These are phyloP conservation scores for Euplexia lucipara DNA, from an alignment of 2,888 invertebrate genomes.

Conservation along the genomic window DNA sequence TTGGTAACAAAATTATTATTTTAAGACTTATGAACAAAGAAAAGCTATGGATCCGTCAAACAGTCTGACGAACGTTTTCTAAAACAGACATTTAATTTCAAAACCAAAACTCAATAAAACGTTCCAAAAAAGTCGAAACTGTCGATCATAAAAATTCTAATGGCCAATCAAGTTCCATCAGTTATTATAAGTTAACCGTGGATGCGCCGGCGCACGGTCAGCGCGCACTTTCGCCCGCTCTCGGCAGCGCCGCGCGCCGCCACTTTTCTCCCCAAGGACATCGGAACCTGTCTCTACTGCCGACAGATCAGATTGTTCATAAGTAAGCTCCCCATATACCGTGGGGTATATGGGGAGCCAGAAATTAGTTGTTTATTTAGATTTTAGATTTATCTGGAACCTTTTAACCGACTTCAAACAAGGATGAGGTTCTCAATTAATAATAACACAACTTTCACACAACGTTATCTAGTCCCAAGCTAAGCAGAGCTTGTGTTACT, in stretches of 20 bases:
- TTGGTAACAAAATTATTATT: too few relatives aligned
- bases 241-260: slow-evolving; percentile 38
- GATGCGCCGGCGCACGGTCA: slow-evolving; percentile 20
- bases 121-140: slow-evolving; percentile 11
- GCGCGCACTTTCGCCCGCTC: slow-evolving; percentile 72
- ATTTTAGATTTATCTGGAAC: background rate
- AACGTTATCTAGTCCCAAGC: too few relatives aligned
- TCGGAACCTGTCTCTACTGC: slow-evolving; percentile 65
- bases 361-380: slow-evolving; percentile 18
- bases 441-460: too few relatives aligned
- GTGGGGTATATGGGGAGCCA: slow-evolving; percentile 30
- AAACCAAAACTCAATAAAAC: slow-evolving; percentile 5
- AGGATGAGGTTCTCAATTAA: too few relatives aligned
- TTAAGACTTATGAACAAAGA: too few relatives aligned
- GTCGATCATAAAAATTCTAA: slow-evolving; percentile 43
- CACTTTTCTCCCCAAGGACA: slow-evolving; percentile 77
- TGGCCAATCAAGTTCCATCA: slow-evolving; percentile 34
- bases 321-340: slow-evolving; percentile 4
- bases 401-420: too few relatives aligned
- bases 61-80: too few relatives aligned
- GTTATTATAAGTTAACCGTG: slow-evolving; percentile 48
- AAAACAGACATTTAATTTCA: background rate
- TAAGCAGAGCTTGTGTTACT: too few relatives aligned
- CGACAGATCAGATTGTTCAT: slow-evolving; percentile 46
- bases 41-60: too few relatives aligned